These are phyloP conservation scores for Hypanus sabinus DNA, from an alignment of 2,113 vertebrate genomes.

Conservation along the genomic window DNA sequence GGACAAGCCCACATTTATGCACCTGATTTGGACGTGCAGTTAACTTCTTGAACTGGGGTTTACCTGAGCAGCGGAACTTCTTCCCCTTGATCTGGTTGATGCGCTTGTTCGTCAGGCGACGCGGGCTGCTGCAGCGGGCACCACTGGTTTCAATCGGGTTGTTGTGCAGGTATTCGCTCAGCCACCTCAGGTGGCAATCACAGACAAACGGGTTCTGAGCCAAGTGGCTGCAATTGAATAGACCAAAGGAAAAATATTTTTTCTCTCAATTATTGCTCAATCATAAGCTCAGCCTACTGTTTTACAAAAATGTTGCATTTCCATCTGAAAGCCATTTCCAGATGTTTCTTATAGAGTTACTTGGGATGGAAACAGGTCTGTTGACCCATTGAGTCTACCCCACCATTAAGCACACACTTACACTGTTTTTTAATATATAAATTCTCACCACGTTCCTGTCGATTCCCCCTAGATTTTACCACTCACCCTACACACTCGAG, in stretches of 20 bases:
- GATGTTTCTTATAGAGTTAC: neutral
- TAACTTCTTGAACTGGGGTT: constrained; percentile 52
- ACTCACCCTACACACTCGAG: too few species aligned
- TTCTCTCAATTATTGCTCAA: too few species aligned
- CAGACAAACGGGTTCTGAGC: constrained; percentile 98
- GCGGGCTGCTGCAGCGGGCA: constrained; percentile 90
- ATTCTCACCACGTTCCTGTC: too few species aligned
- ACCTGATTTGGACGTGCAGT: constrained; percentile 48
- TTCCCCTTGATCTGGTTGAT: constrained; percentile 99
- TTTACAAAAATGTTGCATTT: neutral
- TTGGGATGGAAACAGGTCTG: too few species aligned
- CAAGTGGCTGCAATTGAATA: constrained; percentile 69
- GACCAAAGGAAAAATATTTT: neutral
- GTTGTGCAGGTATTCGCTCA: constrained; percentile 96
- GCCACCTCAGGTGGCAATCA: constrained; percentile 98
- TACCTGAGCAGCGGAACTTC: constrained; percentile 99
- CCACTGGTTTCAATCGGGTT: constrained; percentile 98
- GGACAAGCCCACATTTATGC: neutral
- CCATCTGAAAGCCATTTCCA: neutral
- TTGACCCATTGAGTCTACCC: too few species aligned
- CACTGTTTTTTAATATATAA: too few species aligned
- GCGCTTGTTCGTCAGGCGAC: constrained; percentile 94
- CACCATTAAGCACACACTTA: too few species aligned
- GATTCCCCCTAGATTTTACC: too few species aligned
- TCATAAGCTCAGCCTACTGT: neutral